phyloP scores from a whole-genome alignment of 1,140 invertebrate species.

The Contarinia nasturtii region DNA sequence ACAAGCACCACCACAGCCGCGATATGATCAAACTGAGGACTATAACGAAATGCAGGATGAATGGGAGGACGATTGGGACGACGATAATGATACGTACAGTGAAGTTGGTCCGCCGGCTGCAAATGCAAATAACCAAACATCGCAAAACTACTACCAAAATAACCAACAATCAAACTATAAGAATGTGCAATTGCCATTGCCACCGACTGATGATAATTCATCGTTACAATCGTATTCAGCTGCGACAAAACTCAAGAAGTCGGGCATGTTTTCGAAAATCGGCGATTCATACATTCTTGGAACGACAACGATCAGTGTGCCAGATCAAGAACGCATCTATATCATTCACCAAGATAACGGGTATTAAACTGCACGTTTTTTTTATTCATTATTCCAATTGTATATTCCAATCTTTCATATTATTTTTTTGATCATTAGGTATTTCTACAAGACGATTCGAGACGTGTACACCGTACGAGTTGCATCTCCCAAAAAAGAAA shows the following conservation, averaged over 20 bases:
- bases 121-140: constrained; percentile 11
- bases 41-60: constrained; percentile 45
- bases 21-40: constrained; percentile 35
- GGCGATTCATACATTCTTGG: constrained; percentile 66
- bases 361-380: too few species aligned
- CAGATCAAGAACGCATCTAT: constrained; percentile 56
- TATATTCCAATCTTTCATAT: too few species aligned
- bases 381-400: too few species aligned
- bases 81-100: constrained; percentile 44
- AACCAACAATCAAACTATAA: constrained; percentile 16
- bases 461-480: constrained; percentile 67
- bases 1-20: constrained; percentile 18
- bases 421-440: too few species aligned
- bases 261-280: constrained; percentile 66
- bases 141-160: constrained; percentile 13
- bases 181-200: constrained; percentile 15
- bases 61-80: constrained; percentile 77
- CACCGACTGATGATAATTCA: constrained; percentile 16
- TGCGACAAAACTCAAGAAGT: constrained; percentile 47
- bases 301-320: constrained; percentile 44
- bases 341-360: constrained; percentile 49
- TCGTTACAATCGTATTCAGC: constrained; percentile 12
- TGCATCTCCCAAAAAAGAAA: constrained; percentile 89
- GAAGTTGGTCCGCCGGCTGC: constrained; percentile 33
- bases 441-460: constrained; percentile 48